A percentile compares a stretch with the other conserved stretches of the same genome.
phyloP scores from a whole-genome alignment of 1,140 invertebrate species.

The Drosophila rhopaloa region DNA sequence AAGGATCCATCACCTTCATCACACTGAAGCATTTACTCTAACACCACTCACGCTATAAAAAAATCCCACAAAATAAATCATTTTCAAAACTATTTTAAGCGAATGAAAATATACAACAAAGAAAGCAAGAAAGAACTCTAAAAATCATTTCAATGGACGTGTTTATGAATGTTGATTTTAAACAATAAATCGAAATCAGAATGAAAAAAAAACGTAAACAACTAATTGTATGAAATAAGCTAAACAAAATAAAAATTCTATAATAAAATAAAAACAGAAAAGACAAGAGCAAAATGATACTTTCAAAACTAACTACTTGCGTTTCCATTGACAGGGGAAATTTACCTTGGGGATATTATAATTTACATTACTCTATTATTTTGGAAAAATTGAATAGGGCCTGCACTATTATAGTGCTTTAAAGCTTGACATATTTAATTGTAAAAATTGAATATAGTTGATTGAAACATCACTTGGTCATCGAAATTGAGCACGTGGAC shows the following conservation, averaged over 20 bases:
- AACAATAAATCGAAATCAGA: slow-evolving; percentile 68
- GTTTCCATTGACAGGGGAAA: slow-evolving; percentile 4
- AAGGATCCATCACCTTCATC: slow-evolving; percentile 20
- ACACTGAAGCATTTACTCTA: slow-evolving; percentile 33
- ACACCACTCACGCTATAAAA: slow-evolving; percentile 30
- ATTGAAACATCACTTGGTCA: neutral
- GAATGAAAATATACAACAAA: slow-evolving; percentile 34
- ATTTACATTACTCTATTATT: no score
- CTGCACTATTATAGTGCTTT: neutral
- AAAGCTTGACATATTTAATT: neutral
- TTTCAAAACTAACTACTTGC: slow-evolving; percentile 55
- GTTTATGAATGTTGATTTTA: slow-evolving; percentile 76
- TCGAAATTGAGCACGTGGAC: slow-evolving; percentile 23
- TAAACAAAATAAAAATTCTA: slow-evolving; percentile 72
- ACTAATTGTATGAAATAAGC: slow-evolving; percentile 67
- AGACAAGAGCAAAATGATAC: slow-evolving; percentile 67
- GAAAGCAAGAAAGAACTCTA: slow-evolving; percentile 38
- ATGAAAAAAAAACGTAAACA: slow-evolving; percentile 48
- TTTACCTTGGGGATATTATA: no score
- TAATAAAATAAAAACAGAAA: slow-evolving; percentile 68
- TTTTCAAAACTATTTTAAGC: slow-evolving; percentile 52
- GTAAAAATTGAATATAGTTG: no score
- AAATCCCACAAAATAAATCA: slow-evolving; percentile 29
- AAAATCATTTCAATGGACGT: slow-evolving; percentile 76
- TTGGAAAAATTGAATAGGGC: no score